Percentiles rank a stretch among this genome's conserved stretches.
Conservation (phyloP, 2,797 vertebrate species). For the Tinamus major region DNA sequence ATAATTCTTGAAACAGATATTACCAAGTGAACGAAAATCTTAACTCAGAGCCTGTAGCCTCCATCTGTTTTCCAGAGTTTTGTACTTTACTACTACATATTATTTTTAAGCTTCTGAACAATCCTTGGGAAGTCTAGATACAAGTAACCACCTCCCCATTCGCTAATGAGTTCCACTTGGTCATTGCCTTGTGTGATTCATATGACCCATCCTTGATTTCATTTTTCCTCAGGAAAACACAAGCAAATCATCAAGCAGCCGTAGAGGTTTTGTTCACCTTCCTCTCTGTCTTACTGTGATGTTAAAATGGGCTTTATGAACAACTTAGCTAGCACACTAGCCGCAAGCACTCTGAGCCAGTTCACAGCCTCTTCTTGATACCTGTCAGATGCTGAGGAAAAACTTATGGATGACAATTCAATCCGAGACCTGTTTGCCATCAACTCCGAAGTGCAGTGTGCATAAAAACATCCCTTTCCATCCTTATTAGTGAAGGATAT, state of each 20-base stretch:
- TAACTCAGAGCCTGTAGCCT: neutral
- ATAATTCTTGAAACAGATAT: constrained; percentile 36
- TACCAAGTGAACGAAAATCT: constrained; percentile 11
- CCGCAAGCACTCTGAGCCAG: neutral
- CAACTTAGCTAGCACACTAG: neutral
- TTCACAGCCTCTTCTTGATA: neutral
- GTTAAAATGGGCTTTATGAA: neutral
- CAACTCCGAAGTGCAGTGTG: constrained; percentile 24
- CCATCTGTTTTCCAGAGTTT: neutral
- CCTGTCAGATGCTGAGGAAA: constrained; percentile 26
- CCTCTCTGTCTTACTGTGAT: neutral
- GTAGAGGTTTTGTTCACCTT: constrained; percentile 17
- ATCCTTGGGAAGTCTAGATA: neutral
- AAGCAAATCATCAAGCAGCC: constrained; percentile 19
- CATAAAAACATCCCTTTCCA: neutral
- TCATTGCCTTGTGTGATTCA: neutral
- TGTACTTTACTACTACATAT: neutral
- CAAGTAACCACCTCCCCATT: neutral
- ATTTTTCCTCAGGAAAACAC: neutral
- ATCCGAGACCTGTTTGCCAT: constrained; percentile 7
- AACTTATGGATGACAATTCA: neutral
- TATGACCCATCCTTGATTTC: neutral
- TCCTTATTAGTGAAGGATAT: neutral
- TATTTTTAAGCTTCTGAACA: neutral
- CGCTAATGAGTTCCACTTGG: neutral